Percentiles rank a stretch among this genome's conserved stretches.
Evolutionary conservation across 1,140 invertebrate genomes (phyloP).

Genomic region (Brachionus paranguensis): DNA sequence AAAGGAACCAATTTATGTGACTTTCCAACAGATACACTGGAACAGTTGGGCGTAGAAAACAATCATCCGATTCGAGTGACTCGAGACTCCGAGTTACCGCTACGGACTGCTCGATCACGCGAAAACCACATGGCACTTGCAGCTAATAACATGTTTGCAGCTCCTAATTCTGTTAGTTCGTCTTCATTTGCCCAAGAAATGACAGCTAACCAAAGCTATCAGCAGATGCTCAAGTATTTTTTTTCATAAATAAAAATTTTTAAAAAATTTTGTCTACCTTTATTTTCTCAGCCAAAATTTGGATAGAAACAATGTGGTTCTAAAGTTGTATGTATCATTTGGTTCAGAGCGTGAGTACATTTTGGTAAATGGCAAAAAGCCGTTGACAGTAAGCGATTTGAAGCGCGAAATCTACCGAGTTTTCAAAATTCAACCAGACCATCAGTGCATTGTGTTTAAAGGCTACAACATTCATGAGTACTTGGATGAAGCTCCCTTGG

Average conservation of each 20-base stretch:
- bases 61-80: slow-evolving; percentile 33
- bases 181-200: neutral
- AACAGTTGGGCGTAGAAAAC: slow-evolving; percentile 32
- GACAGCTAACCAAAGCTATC: neutral
- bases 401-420: slow-evolving; percentile 2
- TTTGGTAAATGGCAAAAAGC: neutral
- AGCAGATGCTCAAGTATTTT: slow-evolving; percentile 10
- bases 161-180: neutral
- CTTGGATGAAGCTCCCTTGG: neutral
- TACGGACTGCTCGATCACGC: neutral
- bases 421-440: slow-evolving; percentile 23
- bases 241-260: neutral
- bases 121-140: neutral
- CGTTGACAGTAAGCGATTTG: neutral
- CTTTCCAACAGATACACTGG: slow-evolving; percentile 2
- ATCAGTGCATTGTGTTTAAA: slow-evolving; percentile 21
- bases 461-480: neutral
- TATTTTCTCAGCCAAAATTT: neutral
- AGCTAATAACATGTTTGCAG: neutral
- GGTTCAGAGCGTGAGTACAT: slow-evolving; percentile 31
- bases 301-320: slow-evolving; percentile 1
- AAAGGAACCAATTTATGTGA: slow-evolving; percentile 32
- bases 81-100: neutral
- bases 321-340: slow-evolving; percentile 17
- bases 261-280: neutral